Percentiles rank a stretch among this genome's conserved stretches.
These are phyloP conservation scores for Holcopasites calliopsidis DNA, from an alignment of 1,140 invertebrate genomes.

Conservation along the genomic window DNA sequence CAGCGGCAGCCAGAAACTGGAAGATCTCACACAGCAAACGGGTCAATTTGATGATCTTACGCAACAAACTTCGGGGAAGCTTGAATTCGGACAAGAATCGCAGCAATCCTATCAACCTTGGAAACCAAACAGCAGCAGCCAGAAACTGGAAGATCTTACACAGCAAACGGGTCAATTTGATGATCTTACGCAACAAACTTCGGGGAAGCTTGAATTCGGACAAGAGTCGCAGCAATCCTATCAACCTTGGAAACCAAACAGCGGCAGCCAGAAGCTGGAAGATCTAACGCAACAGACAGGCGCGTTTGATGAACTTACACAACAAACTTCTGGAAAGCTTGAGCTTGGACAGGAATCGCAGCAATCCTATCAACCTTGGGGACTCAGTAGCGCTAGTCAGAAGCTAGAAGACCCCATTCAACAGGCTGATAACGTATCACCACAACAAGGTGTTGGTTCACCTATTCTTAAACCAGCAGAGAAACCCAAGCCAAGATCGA, in stretches of 20 bases:
- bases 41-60: slow-evolving; percentile 7
- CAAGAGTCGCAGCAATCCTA: not conserved
- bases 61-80: slow-evolving; percentile 11
- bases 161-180: slow-evolving; percentile 4
- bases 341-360: slow-evolving; percentile 8
- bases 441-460: not conserved
- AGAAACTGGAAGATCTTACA: slow-evolving; percentile 24
- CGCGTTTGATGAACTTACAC: slow-evolving; percentile 30
- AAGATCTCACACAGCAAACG: slow-evolving; percentile 34
- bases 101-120: slow-evolving; percentile 16
- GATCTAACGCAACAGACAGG: slow-evolving; percentile 24
- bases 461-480: slow-evolving; percentile 29
- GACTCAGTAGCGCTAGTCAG: not conserved
- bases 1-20: not conserved
- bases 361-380: not conserved
- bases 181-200: slow-evolving; percentile 24
- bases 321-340: slow-evolving; percentile 15
- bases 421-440: slow-evolving; percentile 1
- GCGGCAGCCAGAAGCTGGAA: slow-evolving; percentile 13
- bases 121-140: not conserved
- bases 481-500: slow-evolving; percentile 48
- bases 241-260: not conserved
- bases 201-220: slow-evolving; percentile 7
- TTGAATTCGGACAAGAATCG: slow-evolving; percentile 33
- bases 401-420: slow-evolving; percentile 25